Evolutionary conservation across 2,113 vertebrate genomes (phyloP), one percentile per base, ranked within the genome.

Genomic region (Petrocephalus zakoni): DNA sequence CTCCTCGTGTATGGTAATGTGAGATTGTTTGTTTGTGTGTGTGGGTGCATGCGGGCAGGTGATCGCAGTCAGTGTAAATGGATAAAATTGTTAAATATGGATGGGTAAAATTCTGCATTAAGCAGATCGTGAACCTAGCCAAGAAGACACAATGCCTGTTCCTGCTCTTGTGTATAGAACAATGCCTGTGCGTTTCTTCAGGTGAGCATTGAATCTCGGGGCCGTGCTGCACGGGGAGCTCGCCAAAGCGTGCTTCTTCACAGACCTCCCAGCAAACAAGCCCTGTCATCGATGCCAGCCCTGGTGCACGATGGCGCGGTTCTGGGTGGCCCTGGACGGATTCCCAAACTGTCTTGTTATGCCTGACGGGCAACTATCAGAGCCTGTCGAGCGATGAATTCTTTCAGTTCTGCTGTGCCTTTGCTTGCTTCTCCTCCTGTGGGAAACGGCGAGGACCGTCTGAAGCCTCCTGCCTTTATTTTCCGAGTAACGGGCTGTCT

Each of bases 381-480:
- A 29, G 49, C 9, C 13, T 55, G 37, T 55, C 84, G 15, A n/a
- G n/a, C 84, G 29, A 49, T 53, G 51, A 25, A 85, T 53, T 46
- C 49, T 25, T 85, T 53, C 51, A 85, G 51, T 83, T 83, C 46
- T 83, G 49, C 83, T 52, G 49, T 29, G 83, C n/a, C 83, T 29
- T 22, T 83, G 11, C 29, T n/a, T 82, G 17, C 19, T 46, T 49
- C 21, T 47, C 81, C 19, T 83, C 46, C 81, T 47, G 42, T 83
- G 81, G 81, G 81, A 49, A 83, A 83, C 21, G 81, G 37, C 3
- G 19, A n/a, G 37, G 6, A 49, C 8, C 81, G n/a, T 83, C 49
- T 83, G 81, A 83, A 83, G 81, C 37, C 81, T 49, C 42, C 34
- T 37, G 72, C 72, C 72, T 68, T 68, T 68, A 68, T 68, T 78